Conservation (phyloP, 2,888 invertebrate species). For the Gasteruption jaculator region DNA sequence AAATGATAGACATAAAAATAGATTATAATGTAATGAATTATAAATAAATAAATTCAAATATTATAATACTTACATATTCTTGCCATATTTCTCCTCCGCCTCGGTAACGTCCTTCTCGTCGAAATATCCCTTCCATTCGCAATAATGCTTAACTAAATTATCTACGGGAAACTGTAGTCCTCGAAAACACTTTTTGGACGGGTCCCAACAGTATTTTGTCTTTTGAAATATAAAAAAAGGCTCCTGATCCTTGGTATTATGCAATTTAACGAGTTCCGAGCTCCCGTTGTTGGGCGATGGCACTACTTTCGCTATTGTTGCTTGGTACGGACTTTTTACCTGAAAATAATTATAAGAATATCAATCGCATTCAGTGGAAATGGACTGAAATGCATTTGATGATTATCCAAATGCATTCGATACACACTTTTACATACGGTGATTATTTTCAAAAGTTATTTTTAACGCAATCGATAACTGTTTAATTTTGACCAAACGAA, state of each 20-base stretch:
- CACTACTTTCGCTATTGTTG: slow-evolving; percentile 86
- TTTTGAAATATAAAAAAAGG: slow-evolving; percentile 97
- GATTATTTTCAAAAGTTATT: no score
- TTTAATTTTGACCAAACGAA: no score
- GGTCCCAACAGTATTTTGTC: slow-evolving; percentile 90
- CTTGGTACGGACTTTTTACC: slow-evolving; percentile 71
- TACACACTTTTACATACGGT: no score
- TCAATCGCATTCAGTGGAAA: background rate
- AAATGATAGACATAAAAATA: slow-evolving; percentile 4
- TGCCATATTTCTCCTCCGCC: slow-evolving; percentile 81
- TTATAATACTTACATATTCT: slow-evolving; percentile 71
- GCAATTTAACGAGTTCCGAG: slow-evolving; percentile 83
- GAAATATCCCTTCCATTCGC: slow-evolving; percentile 81
- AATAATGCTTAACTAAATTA: slow-evolving; percentile 66
- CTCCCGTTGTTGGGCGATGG: slow-evolving; percentile 98
- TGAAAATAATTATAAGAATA: slow-evolving; percentile 39
- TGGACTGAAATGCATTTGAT: background rate
- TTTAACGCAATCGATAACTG: no score
- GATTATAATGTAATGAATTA: background rate
- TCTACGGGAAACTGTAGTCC: slow-evolving; percentile 83
- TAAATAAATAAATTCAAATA: background rate
- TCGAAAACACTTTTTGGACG: slow-evolving; percentile 74
- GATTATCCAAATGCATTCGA: no score
- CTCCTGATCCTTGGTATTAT: slow-evolving; percentile 58
- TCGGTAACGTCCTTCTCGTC: slow-evolving; percentile 74